Conservation (phyloP, 2,888 invertebrate species). For the Cylloceria caligata region DNA sequence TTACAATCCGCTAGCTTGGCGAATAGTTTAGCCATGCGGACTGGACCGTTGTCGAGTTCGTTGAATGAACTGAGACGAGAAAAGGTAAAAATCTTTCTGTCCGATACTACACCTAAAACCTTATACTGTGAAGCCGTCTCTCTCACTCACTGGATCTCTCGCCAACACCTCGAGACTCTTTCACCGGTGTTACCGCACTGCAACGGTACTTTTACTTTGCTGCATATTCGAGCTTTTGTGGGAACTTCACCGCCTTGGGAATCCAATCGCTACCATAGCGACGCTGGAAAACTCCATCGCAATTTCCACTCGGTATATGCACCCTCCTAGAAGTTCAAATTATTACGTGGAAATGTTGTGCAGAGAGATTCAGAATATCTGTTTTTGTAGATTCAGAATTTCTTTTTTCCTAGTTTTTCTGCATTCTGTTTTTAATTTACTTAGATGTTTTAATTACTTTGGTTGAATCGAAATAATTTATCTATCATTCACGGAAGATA, state of each 20-base stretch:
- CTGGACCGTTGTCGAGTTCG: constrained; percentile 17
- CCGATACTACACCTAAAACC: constrained; percentile 3
- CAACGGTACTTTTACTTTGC: constrained; percentile 54
- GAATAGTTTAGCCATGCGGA: constrained; percentile 16
- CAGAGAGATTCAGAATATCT: constrained; percentile 54
- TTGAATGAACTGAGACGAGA: constrained; percentile 12
- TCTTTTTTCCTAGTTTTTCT: too few species aligned
- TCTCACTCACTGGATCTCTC: constrained; percentile 15
- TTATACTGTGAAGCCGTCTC: constrained; percentile 8
- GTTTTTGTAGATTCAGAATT: constrained; percentile 58
- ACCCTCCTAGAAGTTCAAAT: constrained; percentile 61
- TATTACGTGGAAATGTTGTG: constrained; percentile 60
- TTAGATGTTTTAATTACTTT: too few species aligned
- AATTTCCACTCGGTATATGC: constrained; percentile 55
- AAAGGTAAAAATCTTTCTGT: constrained; percentile 46
- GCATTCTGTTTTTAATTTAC: too few species aligned
- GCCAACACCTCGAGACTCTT: constrained; percentile 41
- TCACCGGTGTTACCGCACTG: constrained; percentile 42
- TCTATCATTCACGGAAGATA: too few species aligned
- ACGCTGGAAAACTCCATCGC: constrained; percentile 59
- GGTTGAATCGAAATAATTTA: too few species aligned
- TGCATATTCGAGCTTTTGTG: constrained; percentile 53
- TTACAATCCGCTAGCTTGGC: constrained; percentile 8
- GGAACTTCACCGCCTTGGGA: constrained; percentile 26
- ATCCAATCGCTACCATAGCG: constrained; percentile 38